phyloP scores from a whole-genome alignment of 2,888 invertebrate species.

The Phymatocera aterrima region DNA sequence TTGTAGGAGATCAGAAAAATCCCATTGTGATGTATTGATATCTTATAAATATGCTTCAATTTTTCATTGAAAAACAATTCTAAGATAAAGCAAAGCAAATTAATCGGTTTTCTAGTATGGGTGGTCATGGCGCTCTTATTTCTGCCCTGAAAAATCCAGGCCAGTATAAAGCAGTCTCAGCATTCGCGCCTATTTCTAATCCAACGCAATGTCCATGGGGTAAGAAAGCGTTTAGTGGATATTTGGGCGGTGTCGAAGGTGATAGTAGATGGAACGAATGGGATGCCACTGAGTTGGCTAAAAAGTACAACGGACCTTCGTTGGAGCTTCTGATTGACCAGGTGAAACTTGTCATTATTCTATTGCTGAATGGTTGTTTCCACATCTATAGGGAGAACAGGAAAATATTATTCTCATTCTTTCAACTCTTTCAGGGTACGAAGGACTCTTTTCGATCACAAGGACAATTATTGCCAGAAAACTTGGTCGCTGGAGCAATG shows the following conservation, averaged over 20 bases:
- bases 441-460: conserved; percentile 87
- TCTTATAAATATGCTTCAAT: neutral
- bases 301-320: conserved; percentile 89
- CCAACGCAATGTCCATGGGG: conserved; percentile 93
- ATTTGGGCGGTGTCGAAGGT: conserved; percentile 83
- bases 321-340: conserved; percentile 93
- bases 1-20: conserved; percentile 19
- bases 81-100: neutral
- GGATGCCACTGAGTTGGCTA: conserved; percentile 91
- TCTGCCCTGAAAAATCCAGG: conserved; percentile 94
- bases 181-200: conserved; percentile 96
- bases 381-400: neutral
- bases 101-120: conserved; percentile 86
- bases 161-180: conserved; percentile 91
- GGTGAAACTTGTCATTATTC: conserved; percentile 74
- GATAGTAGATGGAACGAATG: conserved; percentile 84
- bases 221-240: conserved; percentile 88
- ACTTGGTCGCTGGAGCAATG: conserved; percentile 83
- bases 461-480: conserved; percentile 89
- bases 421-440: conserved; percentile 80
- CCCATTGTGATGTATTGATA: neutral
- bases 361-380: neutral
- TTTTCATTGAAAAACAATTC: neutral
- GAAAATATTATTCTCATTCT: too few species aligned
- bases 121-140: conserved; percentile 96